Base-by-base conservation (phyloP, 2,797 vertebrate genomes). In the Enteromius unitaeniatus region DNA sequence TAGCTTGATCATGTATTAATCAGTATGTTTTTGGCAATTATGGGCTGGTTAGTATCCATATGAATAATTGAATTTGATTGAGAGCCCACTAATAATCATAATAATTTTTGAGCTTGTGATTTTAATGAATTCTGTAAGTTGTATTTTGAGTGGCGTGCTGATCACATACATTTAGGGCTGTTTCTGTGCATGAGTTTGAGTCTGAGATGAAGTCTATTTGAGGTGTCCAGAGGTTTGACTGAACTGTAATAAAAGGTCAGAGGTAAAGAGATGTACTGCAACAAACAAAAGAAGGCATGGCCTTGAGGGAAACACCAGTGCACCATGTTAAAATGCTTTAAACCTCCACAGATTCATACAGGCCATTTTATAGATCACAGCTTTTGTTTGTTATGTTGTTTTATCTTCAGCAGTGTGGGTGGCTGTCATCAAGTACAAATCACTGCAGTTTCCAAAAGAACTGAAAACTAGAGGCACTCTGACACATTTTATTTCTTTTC, bases 301-400 rank as follows among this genome's bases (percentile, higher is more conserved):
- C 45, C 37, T 69, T 72, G 23, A 58, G 51, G 65, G 53, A 81
- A 45, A 62, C 19, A 49, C 53, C 23, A 37, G 69, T 49, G 21
- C 5, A 37, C 28, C 42, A 19, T 51, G 6, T 72, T 74, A 69
- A 69, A 75, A 75, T 21, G 26, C 14, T 26, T 73, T 53, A 60
- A 58, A 62, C 58, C 37, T 21, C 34, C 81, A 34, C 72, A 67
- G 23, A 55, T 83, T 79, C n/a, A 83, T 28, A 62, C n/a, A 6
- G 51, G 73, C 53, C 23, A 73, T 37, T 86, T 65, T 68, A 62
- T 60, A 85, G 64, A 67, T 78, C 21, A 19, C 67, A 47, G 67
- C 55, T 40, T 47, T 23, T 23, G 15, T 65, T 75, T 82, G 60
- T 68, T 75, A 53, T 55, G 34, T 67, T 40, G 37, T 85, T 47